Base-by-base conservation (phyloP, 2,113 vertebrate genomes). In the Nycticryphes semicollaris region DNA sequence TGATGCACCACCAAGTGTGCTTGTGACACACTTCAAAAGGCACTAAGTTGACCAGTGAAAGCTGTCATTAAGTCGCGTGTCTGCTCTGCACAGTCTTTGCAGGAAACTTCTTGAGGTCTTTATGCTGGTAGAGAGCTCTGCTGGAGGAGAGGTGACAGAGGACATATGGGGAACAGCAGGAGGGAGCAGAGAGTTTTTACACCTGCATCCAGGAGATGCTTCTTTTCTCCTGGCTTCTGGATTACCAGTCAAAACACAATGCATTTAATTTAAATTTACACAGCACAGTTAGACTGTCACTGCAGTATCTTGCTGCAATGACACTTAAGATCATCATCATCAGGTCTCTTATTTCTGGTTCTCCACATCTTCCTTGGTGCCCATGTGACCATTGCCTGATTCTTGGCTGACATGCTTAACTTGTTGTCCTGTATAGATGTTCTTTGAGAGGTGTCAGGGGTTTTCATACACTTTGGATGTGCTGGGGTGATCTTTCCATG, bases 401-500 rank as follows among this genome's bases (percentile, higher is more conserved):
- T 31, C 57, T 41, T 15, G 13, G 15, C 27, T 25, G 45, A 66
- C 5, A 23, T 1, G 0, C 13, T 73, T 35, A 15, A 4, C 48
- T 17, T 41, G 20, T 8, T 75, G 67, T 37, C 66, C 54, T 24
- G 25, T 24, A 14, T 19, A 16, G 31, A 3, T 66, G 37, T 31
- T 45, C 33, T 89, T 54, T 43, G n/a, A 66, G 60, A 85, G 30
- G 9, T 37, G 27, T 17, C 47, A 48, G 39, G 27, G 14, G 11
- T 62, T 56, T 80, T 17, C 57, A 73, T 22, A 39, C 19, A 7
- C 37, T 37, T 22, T 27, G 59, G 47, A 24, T 0, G 0, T 50
- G 27, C 33, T 51, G 59, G 35, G 21, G 31, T 56, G 41, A 63
- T 24, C 12, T 5, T 73, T 8, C 80, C 28, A 33, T 1, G 0